phyloP scores from a whole-genome alignment of 2,113 vertebrate genomes.

The Nymphicus hollandicus region DNA sequence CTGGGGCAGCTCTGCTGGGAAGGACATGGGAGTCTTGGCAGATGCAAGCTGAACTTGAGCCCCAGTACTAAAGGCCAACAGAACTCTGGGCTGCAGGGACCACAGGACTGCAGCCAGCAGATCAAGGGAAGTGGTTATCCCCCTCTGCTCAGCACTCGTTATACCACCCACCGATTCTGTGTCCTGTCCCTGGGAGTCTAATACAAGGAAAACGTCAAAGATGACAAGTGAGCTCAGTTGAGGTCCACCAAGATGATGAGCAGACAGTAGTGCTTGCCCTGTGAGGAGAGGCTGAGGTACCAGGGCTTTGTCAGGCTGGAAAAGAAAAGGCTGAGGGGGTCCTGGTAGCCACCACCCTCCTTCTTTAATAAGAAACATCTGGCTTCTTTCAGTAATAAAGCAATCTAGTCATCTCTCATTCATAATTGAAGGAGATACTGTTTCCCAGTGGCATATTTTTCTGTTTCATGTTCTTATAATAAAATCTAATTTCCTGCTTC shows the following conservation, averaged over 20 bases:
- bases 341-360: not conserved
- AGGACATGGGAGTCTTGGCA: not conserved
- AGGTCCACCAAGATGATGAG: not conserved
- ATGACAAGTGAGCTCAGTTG: not conserved
- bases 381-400: not conserved
- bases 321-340: not conserved
- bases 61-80: not conserved
- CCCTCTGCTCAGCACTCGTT: not conserved
- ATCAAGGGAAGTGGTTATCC: not conserved
- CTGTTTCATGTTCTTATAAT: not conserved
- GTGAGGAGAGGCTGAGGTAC: not conserved
- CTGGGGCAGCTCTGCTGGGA: not conserved
- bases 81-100: not conserved
- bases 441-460: not conserved
- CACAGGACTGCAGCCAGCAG: not conserved
- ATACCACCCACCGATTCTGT: not conserved
- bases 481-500: not conserved
- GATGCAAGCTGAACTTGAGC: not conserved
- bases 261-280: not conserved
- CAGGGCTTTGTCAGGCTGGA: not conserved
- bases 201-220: not conserved
- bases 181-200: not conserved
- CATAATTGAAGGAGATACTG: not conserved
- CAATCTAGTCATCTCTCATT: not conserved
- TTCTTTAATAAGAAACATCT: not conserved